These are phyloP conservation scores for Calcarius lapponicus DNA, from an alignment of 2,797 vertebrate genomes.

Conservation along the genomic window DNA sequence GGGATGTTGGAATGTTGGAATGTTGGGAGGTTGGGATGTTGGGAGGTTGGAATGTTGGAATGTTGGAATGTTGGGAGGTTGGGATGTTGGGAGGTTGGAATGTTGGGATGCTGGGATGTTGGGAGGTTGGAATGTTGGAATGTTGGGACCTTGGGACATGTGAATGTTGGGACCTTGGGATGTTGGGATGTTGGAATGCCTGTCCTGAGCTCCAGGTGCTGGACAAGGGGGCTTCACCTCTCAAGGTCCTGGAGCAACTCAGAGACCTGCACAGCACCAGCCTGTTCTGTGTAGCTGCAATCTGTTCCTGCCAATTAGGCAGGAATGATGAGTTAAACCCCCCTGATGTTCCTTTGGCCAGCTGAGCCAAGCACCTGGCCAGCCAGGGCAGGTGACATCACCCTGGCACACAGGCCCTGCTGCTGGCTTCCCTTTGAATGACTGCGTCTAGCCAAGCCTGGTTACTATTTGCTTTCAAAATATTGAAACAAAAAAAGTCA, in stretches of 20 bases:
- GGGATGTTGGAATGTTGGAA: rapidly evolving
- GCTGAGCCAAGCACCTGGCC: neutral
- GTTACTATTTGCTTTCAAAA: neutral
- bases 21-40: no score
- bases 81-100: rapidly evolving
- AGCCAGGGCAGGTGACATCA: neutral
- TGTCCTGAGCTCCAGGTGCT: rapidly evolving
- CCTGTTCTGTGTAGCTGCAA: neutral
- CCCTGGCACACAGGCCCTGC: neutral
- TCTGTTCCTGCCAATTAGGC: neutral
- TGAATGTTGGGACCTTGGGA: rapidly evolving
- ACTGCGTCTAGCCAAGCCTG: neutral
- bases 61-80: no score
- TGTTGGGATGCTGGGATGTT: rapidly evolving
- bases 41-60: no score
- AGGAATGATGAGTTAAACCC: neutral
- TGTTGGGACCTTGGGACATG: no score
- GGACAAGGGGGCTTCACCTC: neutral
- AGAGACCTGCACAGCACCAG: neutral
- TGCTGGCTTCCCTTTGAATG: neutral
- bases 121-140: no score
- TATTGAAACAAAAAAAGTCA: neutral
- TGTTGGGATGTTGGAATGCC: neutral
- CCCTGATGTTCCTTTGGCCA: neutral
- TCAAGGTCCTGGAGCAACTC: neutral